These are phyloP conservation scores for Contarinia nasturtii DNA, from an alignment of 1,140 invertebrate species.

Conservation along the genomic window DNA sequence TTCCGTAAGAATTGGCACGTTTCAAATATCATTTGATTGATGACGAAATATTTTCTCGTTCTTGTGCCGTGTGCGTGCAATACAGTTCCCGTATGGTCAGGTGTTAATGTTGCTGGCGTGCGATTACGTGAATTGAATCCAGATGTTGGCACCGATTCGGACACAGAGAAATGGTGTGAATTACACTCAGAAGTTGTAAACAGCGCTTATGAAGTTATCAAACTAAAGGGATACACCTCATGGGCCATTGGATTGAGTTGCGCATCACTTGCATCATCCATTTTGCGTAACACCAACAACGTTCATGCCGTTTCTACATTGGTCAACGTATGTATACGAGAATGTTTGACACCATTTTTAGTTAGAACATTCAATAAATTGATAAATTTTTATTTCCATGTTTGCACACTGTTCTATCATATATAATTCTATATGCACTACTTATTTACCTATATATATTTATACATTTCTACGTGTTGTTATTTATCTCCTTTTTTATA, in stretches of 20 bases:
- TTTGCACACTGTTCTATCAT: no score
- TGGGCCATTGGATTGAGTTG: conserved; percentile 81
- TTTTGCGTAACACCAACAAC: conserved; percentile 56
- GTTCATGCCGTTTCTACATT: conserved; percentile 66
- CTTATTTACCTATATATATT: no score
- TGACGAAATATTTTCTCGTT: no score
- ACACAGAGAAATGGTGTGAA: conserved; percentile 59
- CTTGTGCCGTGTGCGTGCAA: neutral
- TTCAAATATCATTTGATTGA: no score
- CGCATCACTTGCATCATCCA: conserved; percentile 45
- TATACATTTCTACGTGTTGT: no score
- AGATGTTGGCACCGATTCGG: conserved; percentile 43
- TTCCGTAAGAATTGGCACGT: no score
- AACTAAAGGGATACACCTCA: conserved; percentile 74
- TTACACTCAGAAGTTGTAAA: conserved; percentile 62
- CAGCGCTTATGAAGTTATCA: conserved; percentile 78
- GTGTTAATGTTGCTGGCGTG: conserved; percentile 78
- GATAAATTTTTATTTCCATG: neutral
- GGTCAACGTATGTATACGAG: conserved; percentile 41
- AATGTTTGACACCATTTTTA: no score
- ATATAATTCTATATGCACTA: neutral
- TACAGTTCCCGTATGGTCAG: conserved; percentile 80
- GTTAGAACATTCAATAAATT: no score
- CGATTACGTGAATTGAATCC: conserved; percentile 58
- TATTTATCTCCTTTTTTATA: no score